Evolutionary conservation across 2,797 vertebrate genomes (phyloP).

Genomic region (Poecilia wingei): DNA sequence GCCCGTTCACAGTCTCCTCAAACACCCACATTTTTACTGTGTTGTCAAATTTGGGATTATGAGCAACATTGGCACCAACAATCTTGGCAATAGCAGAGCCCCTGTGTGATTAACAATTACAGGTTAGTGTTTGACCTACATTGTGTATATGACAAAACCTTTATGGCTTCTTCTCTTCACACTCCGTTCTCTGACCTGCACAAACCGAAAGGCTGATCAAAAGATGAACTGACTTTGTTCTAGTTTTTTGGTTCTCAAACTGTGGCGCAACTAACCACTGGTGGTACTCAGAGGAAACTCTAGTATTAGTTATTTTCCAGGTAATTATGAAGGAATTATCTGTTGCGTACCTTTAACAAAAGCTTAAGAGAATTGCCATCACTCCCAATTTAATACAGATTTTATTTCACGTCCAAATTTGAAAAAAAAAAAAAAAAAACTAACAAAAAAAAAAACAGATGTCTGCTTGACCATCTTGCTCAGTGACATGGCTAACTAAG

Average conservation of each 20-base stretch:
- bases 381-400: neutral
- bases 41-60: conserved; percentile 84
- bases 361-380: neutral
- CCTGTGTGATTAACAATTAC: conserved; percentile 75
- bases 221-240: neutral
- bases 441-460: no score
- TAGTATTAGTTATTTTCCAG: neutral
- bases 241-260: neutral
- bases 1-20: conserved; percentile 89
- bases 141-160: neutral
- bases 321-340: neutral
- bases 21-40: conserved; percentile 96
- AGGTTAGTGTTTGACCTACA: conserved; percentile 12
- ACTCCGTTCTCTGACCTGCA: neutral
- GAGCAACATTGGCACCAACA: conserved; percentile 86
- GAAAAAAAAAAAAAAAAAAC: neutral
- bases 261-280: neutral
- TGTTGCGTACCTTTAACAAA: neutral
- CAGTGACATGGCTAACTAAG: neutral
- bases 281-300: neutral
- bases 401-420: neutral
- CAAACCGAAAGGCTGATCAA: neutral
- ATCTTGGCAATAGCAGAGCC: conserved; percentile 97
- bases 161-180: conserved; percentile 3
- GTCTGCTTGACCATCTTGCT: neutral